Percentiles rank a stretch among this genome's conserved stretches.
These are phyloP conservation scores for Hemistola chrysoprasaria DNA, from an alignment of 2,888 invertebrate genomes.

Conservation along the genomic window DNA sequence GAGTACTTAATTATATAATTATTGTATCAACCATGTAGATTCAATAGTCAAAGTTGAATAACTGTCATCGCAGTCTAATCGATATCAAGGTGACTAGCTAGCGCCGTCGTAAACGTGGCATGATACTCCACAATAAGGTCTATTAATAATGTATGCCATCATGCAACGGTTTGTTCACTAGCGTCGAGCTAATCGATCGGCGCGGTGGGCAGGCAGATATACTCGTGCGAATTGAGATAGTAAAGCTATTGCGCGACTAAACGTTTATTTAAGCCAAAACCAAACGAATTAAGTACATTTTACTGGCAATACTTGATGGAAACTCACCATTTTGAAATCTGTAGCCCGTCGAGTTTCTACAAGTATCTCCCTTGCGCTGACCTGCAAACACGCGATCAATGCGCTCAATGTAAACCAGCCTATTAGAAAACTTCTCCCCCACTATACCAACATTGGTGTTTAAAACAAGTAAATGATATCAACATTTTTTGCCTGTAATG, in stretches of 20 bases:
- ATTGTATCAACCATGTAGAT: slow-evolving; percentile 1
- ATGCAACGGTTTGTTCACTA: slow-evolving; percentile 56
- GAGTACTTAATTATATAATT: neutral
- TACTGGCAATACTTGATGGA: slow-evolving; percentile 11
- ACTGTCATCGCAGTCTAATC: slow-evolving; percentile 42
- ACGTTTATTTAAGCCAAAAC: slow-evolving; percentile 25
- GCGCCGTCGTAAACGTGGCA: slow-evolving; percentile 52
- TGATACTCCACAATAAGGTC: slow-evolving; percentile 52
- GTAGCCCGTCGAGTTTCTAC: slow-evolving; percentile 74
- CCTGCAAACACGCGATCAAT: slow-evolving; percentile 78
- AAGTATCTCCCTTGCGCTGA: slow-evolving; percentile 77
- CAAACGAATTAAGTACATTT: slow-evolving; percentile 25
- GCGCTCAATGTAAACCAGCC: slow-evolving; percentile 65
- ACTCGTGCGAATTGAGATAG: slow-evolving; percentile 10
- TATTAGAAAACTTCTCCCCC: slow-evolving; percentile 53
- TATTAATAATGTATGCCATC: slow-evolving; percentile 66
- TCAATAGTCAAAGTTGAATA: slow-evolving; percentile 14
- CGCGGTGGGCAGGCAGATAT: slow-evolving; percentile 13
- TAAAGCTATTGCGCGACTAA: slow-evolving; percentile 15
- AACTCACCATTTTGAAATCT: slow-evolving; percentile 75
- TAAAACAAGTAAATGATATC: slow-evolving; percentile 35
- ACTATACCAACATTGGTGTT: slow-evolving; percentile 42
- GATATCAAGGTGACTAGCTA: slow-evolving; percentile 60
- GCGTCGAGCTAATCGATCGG: slow-evolving; percentile 30
- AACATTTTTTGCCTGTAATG: slow-evolving; percentile 5